Evolutionary conservation across 2,113 vertebrate species (phyloP), one percentile per base, ranked within the genome.

Genomic region (Sylvilagus bachmani): DNA sequence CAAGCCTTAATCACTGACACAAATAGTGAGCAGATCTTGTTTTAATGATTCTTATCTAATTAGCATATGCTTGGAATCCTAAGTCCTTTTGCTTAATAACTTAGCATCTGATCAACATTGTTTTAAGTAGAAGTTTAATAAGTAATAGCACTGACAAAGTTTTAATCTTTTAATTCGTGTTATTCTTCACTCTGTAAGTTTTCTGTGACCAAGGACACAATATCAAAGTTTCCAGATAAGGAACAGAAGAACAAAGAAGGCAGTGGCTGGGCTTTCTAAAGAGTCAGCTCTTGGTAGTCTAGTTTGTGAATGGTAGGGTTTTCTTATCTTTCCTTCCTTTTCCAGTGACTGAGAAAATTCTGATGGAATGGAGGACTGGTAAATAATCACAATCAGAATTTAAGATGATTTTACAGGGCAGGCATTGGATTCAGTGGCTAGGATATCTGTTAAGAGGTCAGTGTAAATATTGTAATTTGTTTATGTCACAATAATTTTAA

Each of bases 151-250:
- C 0, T 58, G 8, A 86, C 17, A 53, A 64, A 36, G 55, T 25
- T 89, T 91, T 12, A 49, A 66, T 51, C 44, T 95, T 94, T 69
- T 55, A 25, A 67, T 74, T 86, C 14, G 64, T 49, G 86, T n/a
- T 74, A 77, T 3, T 75, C 4, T 58, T 85, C 10, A 73, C 33
- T 88, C 53, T 77, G 29, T 62, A 74, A 91, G 33, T 13, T 78
- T 89, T 93, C 69, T n/a, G 74, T 83, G 31, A 89, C 5, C 10
- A 80, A n/a, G 10, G n/a, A 83, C 5, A 78, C 67, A 90, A 61
- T 64, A 84, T 10, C 61, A 53, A 62, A 55, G 24, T 81, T 55
- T 81, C 58, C 58, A 49, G 82, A 38, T 13, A 11, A 67, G 25
- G 25, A 58, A 77, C 7, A 81, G 73, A 81, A 87, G 79, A 89